Evolutionary conservation across 2,888 invertebrate species (phyloP).

Genomic region (Machimus rusticus): DNA sequence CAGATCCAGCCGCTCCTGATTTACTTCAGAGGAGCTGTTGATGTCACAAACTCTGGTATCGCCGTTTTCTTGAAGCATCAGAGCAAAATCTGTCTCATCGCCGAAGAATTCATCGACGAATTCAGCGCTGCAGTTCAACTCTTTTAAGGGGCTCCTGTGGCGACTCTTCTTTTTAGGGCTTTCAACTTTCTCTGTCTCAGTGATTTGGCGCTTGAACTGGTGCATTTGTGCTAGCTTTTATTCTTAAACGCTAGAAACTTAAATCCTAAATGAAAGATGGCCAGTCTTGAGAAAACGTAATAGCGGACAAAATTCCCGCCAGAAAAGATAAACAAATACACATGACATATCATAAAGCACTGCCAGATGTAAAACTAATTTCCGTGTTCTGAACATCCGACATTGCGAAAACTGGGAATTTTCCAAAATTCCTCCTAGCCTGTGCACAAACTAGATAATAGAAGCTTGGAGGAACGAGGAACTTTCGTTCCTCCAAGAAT

Average conservation of each 20-base stretch:
- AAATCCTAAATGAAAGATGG: background rate
- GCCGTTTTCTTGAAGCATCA: background rate
- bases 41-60: background rate
- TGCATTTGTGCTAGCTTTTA: background rate
- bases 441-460: no score
- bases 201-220: background rate
- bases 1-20: slow-evolving; percentile 53
- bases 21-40: background rate
- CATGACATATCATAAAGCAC: background rate
- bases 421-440: no score
- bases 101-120: background rate
- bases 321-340: background rate
- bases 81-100: background rate
- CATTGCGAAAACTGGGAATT: background rate
- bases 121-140: background rate
- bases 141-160: background rate
- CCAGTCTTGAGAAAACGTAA: background rate
- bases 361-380: background rate
- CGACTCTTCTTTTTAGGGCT: background rate
- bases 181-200: background rate
- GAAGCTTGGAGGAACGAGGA: no score
- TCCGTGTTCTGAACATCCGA: background rate
- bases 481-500: no score
- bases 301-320: background rate
- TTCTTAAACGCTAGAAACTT: background rate